Conservation (phyloP, 2,888 invertebrate species). For the Cerceris ruficornis region DNA sequence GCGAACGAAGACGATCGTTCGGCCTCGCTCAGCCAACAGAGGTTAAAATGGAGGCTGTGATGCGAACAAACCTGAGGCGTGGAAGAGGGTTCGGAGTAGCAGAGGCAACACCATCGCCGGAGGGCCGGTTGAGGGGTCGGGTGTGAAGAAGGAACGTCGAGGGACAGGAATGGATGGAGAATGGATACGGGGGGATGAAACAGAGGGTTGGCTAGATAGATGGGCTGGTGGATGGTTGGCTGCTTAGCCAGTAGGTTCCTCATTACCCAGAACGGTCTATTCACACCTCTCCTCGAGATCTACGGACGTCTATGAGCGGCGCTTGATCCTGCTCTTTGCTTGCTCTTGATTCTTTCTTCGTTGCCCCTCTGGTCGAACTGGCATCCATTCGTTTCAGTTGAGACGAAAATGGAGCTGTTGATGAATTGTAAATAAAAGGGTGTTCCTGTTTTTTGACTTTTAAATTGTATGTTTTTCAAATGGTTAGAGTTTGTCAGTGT, state of each 20-base stretch:
- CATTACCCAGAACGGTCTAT: constrained; percentile 75
- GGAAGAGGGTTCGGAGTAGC: constrained; percentile 55
- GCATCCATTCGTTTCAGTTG: too few species aligned
- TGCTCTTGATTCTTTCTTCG: neutral
- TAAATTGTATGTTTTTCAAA: too few species aligned
- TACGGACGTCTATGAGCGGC: constrained; percentile 65
- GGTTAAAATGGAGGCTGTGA: constrained; percentile 73
- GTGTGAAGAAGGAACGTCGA: constrained; percentile 63
- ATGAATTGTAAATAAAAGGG: too few species aligned
- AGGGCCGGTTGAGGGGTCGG: constrained; percentile 54
- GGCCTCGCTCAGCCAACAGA: constrained; percentile 55
- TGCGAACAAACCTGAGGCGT: constrained; percentile 66
- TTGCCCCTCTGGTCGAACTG: neutral
- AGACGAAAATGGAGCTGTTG: too few species aligned
- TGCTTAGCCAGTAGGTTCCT: constrained; percentile 73
- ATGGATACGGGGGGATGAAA: constrained; percentile 67
- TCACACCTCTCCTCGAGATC: constrained; percentile 69
- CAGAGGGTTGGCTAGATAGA: constrained; percentile 67
- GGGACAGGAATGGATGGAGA: constrained; percentile 68
- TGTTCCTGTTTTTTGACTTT: too few species aligned
- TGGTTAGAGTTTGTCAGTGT: too few species aligned
- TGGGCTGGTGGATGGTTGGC: constrained; percentile 69
- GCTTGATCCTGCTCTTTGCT: constrained; percentile 21
- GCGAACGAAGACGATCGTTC: constrained; percentile 33
- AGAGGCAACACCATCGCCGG: constrained; percentile 47